A percentile compares a stretch with the other conserved stretches of the same genome.
These are phyloP conservation scores for Numida meleagris DNA, from an alignment of 2,113 vertebrate species.

Conservation along the genomic window DNA sequence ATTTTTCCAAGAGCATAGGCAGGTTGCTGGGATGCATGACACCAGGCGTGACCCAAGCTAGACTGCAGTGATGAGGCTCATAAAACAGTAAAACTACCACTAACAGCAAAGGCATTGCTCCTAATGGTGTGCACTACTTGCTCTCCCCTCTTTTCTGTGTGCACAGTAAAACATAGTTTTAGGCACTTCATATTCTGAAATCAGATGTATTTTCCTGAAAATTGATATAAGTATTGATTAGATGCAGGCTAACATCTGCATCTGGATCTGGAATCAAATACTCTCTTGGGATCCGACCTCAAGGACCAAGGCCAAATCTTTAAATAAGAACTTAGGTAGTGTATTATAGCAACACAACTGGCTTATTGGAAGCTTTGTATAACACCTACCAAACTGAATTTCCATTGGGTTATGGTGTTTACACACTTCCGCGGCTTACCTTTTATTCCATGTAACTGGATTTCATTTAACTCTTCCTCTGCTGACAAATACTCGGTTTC, in stretches of 20 bases:
- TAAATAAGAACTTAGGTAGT: slow-evolving; percentile 11
- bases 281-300: neutral
- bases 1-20: neutral
- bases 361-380: neutral
- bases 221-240: neutral
- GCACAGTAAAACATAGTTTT: neutral
- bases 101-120: neutral
- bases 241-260: neutral
- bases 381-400: slow-evolving; percentile 28
- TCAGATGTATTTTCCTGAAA: neutral
- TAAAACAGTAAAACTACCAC: neutral
- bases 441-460: neutral
- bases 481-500: neutral
- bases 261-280: neutral
- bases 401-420: neutral
- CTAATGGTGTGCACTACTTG: rapidly evolving
- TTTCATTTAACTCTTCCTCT: neutral
- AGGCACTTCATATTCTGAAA: neutral
- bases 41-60: neutral
- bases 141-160: rapidly evolving
- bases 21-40: rapidly evolving
- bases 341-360: neutral
- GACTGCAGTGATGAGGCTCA: neutral
- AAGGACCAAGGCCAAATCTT: slow-evolving; percentile 7
- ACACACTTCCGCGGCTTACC: neutral